phyloP scores from a whole-genome alignment of 2,113 vertebrate genomes.

The Piprites chloris region DNA sequence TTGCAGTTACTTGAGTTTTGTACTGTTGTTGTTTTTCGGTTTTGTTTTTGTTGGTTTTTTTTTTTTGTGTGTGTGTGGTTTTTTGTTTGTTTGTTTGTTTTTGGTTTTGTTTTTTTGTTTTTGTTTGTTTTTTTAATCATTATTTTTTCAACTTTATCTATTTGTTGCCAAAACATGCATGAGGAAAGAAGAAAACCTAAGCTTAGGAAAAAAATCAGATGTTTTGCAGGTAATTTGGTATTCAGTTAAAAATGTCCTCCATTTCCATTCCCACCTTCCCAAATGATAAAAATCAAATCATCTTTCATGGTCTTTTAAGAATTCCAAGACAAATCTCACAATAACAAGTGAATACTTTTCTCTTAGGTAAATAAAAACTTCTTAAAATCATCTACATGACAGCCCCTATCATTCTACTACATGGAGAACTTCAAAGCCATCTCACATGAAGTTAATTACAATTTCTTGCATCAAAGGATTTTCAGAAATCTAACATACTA shows the following conservation, averaged over 20 bases:
- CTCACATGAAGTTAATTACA: neutral
- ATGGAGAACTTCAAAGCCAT: conserved; percentile 7
- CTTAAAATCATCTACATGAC: neutral
- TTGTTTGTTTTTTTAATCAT: neutral
- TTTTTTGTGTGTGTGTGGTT: no score
- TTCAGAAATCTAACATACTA: neutral
- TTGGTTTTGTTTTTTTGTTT: no score
- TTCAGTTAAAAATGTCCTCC: neutral
- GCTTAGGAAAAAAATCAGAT: neutral
- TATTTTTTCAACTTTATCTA: neutral
- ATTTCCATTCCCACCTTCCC: neutral
- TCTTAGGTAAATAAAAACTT: neutral
- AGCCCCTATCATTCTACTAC: neutral
- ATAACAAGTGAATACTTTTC: neutral
- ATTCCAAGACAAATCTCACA: neutral
- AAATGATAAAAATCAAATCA: neutral
- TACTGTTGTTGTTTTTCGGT: neutral
- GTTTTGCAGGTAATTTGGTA: neutral
- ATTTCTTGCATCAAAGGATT: neutral
- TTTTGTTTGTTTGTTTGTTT: no score
- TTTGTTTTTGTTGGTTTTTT: no score
- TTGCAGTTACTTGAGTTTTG: neutral
- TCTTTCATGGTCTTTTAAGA: neutral
- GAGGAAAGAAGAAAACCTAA: neutral
- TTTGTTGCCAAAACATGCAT: neutral